These are phyloP conservation scores for Microplitis demolitor DNA, from an alignment of 1,140 invertebrate genomes.

Conservation along the genomic window DNA sequence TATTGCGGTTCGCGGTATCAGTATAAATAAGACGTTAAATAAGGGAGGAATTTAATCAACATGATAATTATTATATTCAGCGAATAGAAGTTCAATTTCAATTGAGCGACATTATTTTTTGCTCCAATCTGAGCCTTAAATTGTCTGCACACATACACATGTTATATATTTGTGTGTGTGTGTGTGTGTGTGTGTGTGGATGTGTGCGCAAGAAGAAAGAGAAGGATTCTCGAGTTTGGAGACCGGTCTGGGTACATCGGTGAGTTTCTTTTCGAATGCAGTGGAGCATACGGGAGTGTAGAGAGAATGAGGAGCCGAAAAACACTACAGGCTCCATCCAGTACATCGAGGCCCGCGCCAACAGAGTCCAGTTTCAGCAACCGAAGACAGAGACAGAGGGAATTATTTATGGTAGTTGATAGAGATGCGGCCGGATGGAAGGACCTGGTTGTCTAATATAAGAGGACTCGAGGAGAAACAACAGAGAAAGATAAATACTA, in stretches of 20 bases:
- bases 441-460: slow-evolving; percentile 55
- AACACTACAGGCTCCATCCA: slow-evolving; percentile 17
- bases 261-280: neutral
- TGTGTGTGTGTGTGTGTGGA: too few relatives aligned
- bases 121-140: neutral
- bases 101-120: slow-evolving; percentile 20
- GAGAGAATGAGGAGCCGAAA: slow-evolving; percentile 14
- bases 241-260: slow-evolving; percentile 7
- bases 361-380: neutral
- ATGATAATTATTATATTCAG: neutral
- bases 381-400: slow-evolving; percentile 30
- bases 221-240: neutral
- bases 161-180: neutral
- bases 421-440: slow-evolving; percentile 54
- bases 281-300: too few relatives aligned
- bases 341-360: slow-evolving; percentile 4
- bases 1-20: too few relatives aligned
- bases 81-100: neutral
- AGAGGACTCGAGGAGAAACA: slow-evolving; percentile 17
- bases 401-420: slow-evolving; percentile 63
- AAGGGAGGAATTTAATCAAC: neutral
- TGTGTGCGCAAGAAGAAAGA: neutral
- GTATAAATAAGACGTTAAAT: neutral
- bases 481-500: too few relatives aligned
- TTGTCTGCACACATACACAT: neutral